phyloP scores from a whole-genome alignment of 2,888 invertebrate genomes.

The Agrochola lychnidis region DNA sequence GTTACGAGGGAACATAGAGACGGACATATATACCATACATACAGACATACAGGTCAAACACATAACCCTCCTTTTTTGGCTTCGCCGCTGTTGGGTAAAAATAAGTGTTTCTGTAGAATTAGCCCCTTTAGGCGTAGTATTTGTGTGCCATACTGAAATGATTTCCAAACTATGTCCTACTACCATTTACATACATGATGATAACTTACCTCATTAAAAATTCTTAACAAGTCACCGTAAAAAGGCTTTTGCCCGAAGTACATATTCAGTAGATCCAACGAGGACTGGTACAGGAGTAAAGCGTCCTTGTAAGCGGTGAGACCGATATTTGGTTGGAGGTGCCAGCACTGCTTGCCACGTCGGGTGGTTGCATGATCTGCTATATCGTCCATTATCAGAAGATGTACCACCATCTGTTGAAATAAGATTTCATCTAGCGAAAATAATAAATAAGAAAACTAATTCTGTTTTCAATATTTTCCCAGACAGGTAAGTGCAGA shows the following conservation, averaged over 20 bases:
- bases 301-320: conserved; percentile 40
- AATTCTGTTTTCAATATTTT: not conserved
- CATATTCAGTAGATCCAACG: conserved; percentile 33
- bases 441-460: not conserved
- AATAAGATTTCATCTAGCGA: not conserved
- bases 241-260: conserved; percentile 32
- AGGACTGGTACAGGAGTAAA: conserved; percentile 32
- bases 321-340: conserved; percentile 30
- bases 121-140: not conserved
- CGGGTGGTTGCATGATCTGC: conserved; percentile 23
- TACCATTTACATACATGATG: not conserved
- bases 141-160: not conserved
- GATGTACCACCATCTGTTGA: conserved; percentile 21
- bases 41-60: too few relatives aligned
- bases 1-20: too few relatives aligned
- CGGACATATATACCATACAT: too few relatives aligned
- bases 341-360: conserved; percentile 50
- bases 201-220: conserved; percentile 43
- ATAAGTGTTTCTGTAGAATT: not conserved
- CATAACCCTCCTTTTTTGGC: too few relatives aligned
- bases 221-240: conserved; percentile 30
- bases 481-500: not conserved
- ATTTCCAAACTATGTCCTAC: not conserved
- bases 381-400: conserved; percentile 40
- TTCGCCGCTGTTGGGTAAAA: not conserved